A percentile compares a stretch with the other conserved stretches of the same genome.
These are phyloP conservation scores for Antechinus stuartii DNA, from an alignment of 2,113 vertebrate species.

Conservation along the genomic window DNA sequence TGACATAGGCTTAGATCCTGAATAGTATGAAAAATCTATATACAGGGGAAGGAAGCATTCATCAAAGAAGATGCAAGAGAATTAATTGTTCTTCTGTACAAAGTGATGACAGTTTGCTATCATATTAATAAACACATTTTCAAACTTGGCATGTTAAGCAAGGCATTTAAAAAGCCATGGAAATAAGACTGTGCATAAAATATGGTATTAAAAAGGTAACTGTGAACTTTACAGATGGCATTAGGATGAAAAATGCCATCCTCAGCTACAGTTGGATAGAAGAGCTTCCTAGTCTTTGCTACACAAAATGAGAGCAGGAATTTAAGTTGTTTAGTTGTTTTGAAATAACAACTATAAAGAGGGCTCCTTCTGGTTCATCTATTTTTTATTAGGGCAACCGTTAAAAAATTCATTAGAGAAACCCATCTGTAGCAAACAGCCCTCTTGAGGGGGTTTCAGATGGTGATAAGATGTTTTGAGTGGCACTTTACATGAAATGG, in stretches of 20 bases:
- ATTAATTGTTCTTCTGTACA: constrained; percentile 13
- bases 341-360: constrained; percentile 49
- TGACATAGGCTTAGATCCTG: constrained; percentile 58
- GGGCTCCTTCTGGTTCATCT: constrained; percentile 62
- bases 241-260: background rate
- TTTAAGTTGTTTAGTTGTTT: constrained; percentile 55
- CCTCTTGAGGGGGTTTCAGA: constrained; percentile 68
- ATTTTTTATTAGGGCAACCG: constrained; percentile 76
- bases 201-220: constrained; percentile 46
- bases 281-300: background rate
- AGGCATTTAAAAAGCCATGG: constrained; percentile 45
- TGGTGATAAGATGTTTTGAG: constrained; percentile 63
- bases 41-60: constrained; percentile 21
- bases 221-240: constrained; percentile 42
- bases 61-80: background rate
- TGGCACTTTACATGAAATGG: constrained; percentile 39
- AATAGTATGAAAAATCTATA: constrained; percentile 53
- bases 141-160: constrained; percentile 42
- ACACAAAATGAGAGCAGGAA: constrained; percentile 43
- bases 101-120: constrained; percentile 53
- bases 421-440: constrained; percentile 51
- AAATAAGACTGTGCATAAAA: constrained; percentile 61
- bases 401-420: constrained; percentile 74
- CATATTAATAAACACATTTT: constrained; percentile 54
- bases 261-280: background rate